These are phyloP conservation scores for Carposina sasakii DNA, from an alignment of 1,140 invertebrate species.

Conservation along the genomic window DNA sequence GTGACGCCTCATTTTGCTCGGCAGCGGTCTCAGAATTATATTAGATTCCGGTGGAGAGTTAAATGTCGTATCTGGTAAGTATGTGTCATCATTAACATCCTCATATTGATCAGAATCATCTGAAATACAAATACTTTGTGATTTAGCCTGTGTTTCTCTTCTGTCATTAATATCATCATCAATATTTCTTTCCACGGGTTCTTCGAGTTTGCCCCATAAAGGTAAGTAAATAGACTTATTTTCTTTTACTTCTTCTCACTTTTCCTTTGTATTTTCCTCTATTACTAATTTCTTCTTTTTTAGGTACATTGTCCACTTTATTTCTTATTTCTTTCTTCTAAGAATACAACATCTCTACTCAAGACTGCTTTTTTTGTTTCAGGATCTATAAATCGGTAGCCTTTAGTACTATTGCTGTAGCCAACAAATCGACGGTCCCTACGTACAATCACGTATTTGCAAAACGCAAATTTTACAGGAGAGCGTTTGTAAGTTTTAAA, in stretches of 20 bases:
- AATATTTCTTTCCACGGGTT: constrained; percentile 1
- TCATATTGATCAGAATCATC: constrained; percentile 13
- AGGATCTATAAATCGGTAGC: constrained; percentile 35
- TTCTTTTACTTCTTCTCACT: constrained; percentile 8
- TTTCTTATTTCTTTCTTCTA: too few relatives aligned
- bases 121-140: constrained; percentile 7
- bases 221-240: constrained; percentile 13
- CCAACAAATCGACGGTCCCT: too few relatives aligned
- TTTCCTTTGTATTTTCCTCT: constrained; percentile 14
- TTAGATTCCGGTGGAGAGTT: constrained; percentile 9
- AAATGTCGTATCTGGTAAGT: constrained; percentile 11
- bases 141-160: neutral
- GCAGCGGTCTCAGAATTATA: constrained; percentile 9
- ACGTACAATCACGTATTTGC: too few relatives aligned
- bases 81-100: constrained; percentile 14
- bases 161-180: constrained; percentile 10
- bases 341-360: constrained; percentile 37
- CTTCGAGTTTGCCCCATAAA: constrained; percentile 11
- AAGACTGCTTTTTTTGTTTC: constrained; percentile 27
- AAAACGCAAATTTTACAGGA: too few relatives aligned
- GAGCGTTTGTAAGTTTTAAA: too few relatives aligned
- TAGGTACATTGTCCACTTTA: too few relatives aligned
- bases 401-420: constrained; percentile 27
- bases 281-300: constrained; percentile 8
- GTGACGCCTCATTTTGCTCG: constrained; percentile 6